Evolutionary conservation across 2,888 invertebrate genomes (phyloP).

Genomic region (Prosapia bicincta): DNA sequence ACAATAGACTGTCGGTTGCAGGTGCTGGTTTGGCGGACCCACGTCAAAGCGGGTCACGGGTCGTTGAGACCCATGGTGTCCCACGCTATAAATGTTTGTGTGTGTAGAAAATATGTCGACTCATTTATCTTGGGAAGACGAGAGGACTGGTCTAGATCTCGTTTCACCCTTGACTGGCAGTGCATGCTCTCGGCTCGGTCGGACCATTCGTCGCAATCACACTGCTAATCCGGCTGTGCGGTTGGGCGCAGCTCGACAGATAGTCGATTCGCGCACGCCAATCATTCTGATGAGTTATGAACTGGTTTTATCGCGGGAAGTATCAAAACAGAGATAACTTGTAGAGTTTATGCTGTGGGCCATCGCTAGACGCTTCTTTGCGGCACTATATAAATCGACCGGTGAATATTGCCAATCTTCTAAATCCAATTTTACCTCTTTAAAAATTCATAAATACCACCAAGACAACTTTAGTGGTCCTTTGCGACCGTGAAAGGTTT

Average conservation of each 20-base stretch:
- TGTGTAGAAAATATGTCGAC: neutral
- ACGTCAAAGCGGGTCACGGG: neutral
- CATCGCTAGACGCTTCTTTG: neutral
- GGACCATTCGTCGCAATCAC: neutral
- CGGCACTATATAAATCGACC: too few relatives aligned
- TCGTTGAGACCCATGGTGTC: neutral
- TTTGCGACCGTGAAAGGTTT: too few relatives aligned
- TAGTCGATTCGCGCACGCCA: neutral
- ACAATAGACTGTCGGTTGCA: neutral
- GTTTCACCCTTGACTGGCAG: slow-evolving; percentile 2
- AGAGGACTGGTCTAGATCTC: neutral
- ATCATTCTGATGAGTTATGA: neutral
- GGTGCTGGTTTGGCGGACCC: neutral
- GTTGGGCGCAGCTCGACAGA: neutral
- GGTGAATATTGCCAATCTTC: too few relatives aligned
- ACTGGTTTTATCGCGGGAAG: neutral
- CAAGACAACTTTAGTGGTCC: too few relatives aligned
- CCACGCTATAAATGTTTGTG: slow-evolving; percentile 2
- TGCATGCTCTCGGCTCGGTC: neutral
- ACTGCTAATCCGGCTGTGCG: neutral
- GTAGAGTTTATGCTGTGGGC: neutral
- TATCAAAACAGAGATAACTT: neutral
- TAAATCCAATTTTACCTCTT: too few relatives aligned
- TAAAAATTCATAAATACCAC: too few relatives aligned
- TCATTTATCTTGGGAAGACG: neutral